Conservation (phyloP, 2,797 vertebrate genomes). For the Eremophila alpestris region DNA sequence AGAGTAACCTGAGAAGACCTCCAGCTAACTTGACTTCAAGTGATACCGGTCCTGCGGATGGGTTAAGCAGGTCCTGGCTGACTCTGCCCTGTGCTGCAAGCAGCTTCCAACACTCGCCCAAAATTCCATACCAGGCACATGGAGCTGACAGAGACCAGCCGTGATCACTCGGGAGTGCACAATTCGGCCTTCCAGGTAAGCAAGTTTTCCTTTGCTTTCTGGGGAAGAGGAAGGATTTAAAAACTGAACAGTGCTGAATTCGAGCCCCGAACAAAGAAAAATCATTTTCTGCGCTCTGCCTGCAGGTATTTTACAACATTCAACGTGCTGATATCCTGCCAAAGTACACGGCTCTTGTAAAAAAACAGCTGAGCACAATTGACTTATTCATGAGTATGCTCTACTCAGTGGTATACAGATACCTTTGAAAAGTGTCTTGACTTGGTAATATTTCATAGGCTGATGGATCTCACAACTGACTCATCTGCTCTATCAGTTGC, state of each 20-base stretch:
- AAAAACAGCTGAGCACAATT: background rate
- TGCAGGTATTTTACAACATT: background rate
- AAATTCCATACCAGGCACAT: background rate
- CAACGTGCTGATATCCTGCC: background rate
- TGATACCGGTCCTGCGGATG: background rate
- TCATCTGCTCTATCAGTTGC: background rate
- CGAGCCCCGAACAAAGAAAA: background rate
- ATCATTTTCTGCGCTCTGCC: background rate
- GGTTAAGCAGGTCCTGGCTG: background rate
- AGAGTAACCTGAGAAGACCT: background rate
- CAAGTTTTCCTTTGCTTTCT: background rate
- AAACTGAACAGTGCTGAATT: background rate
- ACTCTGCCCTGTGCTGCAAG: background rate
- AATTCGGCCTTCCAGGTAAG: constrained; percentile 77
- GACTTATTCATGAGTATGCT: background rate
- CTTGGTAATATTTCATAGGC: background rate
- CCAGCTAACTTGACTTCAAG: background rate
- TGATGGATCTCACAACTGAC: background rate
- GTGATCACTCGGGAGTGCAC: background rate
- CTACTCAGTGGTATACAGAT: background rate
- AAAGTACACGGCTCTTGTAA: background rate
- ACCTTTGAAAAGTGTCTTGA: background rate
- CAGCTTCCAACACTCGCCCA: background rate
- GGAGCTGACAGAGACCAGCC: background rate
- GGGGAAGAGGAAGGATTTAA: background rate